A percentile compares a stretch with the other conserved stretches of the same genome.
Conservation (phyloP, 2,888 invertebrate species). For the Temnothorax unifasciatus region DNA sequence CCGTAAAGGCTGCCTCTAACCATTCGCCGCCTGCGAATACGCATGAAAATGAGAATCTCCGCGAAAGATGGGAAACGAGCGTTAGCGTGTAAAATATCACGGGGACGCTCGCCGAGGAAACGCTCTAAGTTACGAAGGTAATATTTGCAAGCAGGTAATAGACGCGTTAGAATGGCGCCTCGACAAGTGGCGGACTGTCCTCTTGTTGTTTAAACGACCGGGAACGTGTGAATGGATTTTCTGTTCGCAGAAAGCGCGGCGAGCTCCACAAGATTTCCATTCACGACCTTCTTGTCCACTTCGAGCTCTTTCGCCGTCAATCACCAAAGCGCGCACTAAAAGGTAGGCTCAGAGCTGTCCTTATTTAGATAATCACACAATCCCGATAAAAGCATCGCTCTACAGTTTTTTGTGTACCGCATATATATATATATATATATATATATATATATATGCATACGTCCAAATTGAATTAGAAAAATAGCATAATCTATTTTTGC, state of each 20-base stretch:
- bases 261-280: slow-evolving; percentile 79
- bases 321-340: slow-evolving; percentile 54
- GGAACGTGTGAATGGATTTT: slow-evolving; percentile 82
- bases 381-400: slow-evolving; percentile 7
- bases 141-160: slow-evolving; percentile 83
- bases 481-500: neutral
- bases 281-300: slow-evolving; percentile 61
- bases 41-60: slow-evolving; percentile 44
- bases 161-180: slow-evolving; percentile 82
- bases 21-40: neutral
- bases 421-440: neutral
- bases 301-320: slow-evolving; percentile 61
- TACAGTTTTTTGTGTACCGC: neutral
- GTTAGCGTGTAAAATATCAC: slow-evolving; percentile 52
- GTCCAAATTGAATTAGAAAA: slow-evolving; percentile 8
- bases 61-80: slow-evolving; percentile 49
- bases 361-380: neutral
- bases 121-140: slow-evolving; percentile 77
- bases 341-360: slow-evolving; percentile 43
- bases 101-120: slow-evolving; percentile 67
- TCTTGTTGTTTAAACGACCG: slow-evolving; percentile 74
- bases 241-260: slow-evolving; percentile 78
- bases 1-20: neutral
- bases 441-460: neutral
- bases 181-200: slow-evolving; percentile 79